Base-by-base conservation (phyloP, 2,888 invertebrate genomes). In the Heterodera filipjevi region DNA sequence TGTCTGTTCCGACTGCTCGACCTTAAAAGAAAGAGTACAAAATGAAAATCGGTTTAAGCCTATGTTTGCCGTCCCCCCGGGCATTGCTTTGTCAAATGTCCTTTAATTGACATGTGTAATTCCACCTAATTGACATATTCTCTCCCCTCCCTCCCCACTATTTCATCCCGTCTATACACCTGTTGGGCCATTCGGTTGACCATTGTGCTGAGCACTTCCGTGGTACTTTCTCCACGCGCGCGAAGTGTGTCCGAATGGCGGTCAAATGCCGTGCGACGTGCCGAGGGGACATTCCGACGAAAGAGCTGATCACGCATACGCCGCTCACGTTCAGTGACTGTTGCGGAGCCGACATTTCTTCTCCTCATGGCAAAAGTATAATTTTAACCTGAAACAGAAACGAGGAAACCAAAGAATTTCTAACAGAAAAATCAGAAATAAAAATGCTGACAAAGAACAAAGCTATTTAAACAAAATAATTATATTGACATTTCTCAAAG, bases 1-100 rank as follows among this genome's bases (percentile, higher is more conserved):
- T 0, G 96, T 95, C 73, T 93, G 92, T 74, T 95, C 94, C 90
- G 95, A 82, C 44, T 68, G 74, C 39, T 79, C 46, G 33, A 78
- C 78, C 78, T 78, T 72, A 32, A 39, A 39, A 12, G 32, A 68
- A 8, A 16, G 22, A 75, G n/a, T 46, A 44, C 44, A 5, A 10
- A 19, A 35, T 10, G 44, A 10, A 70, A 35, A 35, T n/a, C n/a
- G n/a, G n/a, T n/a, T n/a, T n/a, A n/a, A n/a, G n/a, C n/a, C n/a
- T n/a, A n/a, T n/a, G n/a, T n/a, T n/a, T n/a, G n/a, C n/a, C n/a
- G n/a, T n/a, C n/a, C n/a, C n/a, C n/a, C n/a, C n/a, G n/a, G n/a
- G n/a, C n/a, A n/a, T n/a, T n/a, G n/a, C n/a, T n/a, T n/a, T n/a
- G n/a, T n/a, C n/a, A n/a, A n/a, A n/a, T n/a, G n/a, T n/a, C n/a